Evolutionary conservation across 1,140 invertebrate species (phyloP), one percentile per base, ranked within the genome.

Genomic region (Drosophila lowei): DNA sequence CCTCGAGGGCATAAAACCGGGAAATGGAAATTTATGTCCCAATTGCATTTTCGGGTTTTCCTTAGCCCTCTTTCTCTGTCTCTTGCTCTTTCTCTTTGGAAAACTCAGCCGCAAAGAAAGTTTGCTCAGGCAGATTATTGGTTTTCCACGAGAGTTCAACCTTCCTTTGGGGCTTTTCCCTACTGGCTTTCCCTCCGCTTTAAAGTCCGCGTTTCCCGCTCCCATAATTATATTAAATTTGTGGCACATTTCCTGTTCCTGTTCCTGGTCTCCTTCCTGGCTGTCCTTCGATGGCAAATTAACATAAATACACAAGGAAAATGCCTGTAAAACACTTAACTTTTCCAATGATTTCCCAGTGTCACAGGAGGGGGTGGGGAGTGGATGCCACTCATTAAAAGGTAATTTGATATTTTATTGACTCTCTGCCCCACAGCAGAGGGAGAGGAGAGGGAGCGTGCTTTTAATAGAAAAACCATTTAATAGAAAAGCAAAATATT

Each of bases 1-100:
- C 75, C 83, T 75, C 83, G 78, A 65, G 83, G 83, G 83, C 78
- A 88, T 78, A 78, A 70, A 88, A 83, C 78, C 78, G 66, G 34
- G 88, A 86, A 86, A 86, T 83, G 83, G 83, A 88, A 86, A 86
- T 86, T 86, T 86, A 86, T 86, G 83, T 88, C 84, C 83, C 83
- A 86, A 86, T 86, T 86, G 83, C 81, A 86, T 86, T 85, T 72
- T 49, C 47, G 50, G 60, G 57, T 50, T 60, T 42, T 13, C 62
- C 48, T 8, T 6, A 16, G 9, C 44, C n/a, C 11, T 11, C 16
- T 6, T 18, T n/a, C 48, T 18, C 13, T 16, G 13, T 21, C 21
- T 41, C 16, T 21, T 23, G 23, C 30, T 13, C 11, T 21, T 6
- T 41, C 8, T 53, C 18, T 54, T 38, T 65, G 47, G 59, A 53